A percentile compares a stretch with the other conserved stretches of the same genome.
These are phyloP conservation scores for Syngnathus scovelli DNA, from an alignment of 2,113 vertebrate genomes.

Conservation along the genomic window DNA sequence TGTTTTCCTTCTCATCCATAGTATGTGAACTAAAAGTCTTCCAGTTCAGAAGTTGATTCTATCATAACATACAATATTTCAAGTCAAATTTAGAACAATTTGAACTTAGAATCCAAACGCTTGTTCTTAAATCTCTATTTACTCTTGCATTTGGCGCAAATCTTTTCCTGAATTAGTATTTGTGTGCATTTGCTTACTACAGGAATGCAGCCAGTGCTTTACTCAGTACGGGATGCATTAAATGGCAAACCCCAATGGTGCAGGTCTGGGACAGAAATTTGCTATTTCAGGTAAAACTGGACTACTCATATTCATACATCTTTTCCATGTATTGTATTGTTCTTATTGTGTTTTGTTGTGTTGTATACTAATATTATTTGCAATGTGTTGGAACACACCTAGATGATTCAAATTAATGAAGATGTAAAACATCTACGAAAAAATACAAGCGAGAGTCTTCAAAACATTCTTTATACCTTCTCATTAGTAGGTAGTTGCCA, in stretches of 20 bases:
- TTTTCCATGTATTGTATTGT: too few relatives aligned
- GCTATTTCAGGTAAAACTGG: conserved; percentile 85
- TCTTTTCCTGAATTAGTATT: not conserved
- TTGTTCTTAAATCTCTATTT: not conserved
- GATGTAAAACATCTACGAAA: too few relatives aligned
- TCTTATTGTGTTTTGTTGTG: too few relatives aligned
- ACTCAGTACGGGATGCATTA: conserved; percentile 86
- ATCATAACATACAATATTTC: not conserved
- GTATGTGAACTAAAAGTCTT: too few relatives aligned
- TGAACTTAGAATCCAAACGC: not conserved
- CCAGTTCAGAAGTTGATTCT: not conserved
- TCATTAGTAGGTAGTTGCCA: not conserved
- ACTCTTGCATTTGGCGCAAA: not conserved
- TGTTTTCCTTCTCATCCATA: too few relatives aligned
- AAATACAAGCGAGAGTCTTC: too few relatives aligned
- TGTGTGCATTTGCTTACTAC: conserved; percentile 1
- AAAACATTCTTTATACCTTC: not conserved
- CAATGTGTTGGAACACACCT: not conserved
- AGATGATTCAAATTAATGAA: not conserved
- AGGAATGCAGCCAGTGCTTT: conserved; percentile 92
- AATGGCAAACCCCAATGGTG: conserved; percentile 80
- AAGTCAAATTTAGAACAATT: not conserved
- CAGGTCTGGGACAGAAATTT: conserved; percentile 81
- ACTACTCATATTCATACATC: not conserved
- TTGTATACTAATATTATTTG: not conserved